A percentile compares a stretch with the other conserved stretches of the same genome.
Evolutionary conservation across 2,888 invertebrate genomes (phyloP).

Genomic region (Mystacides longicornis): DNA sequence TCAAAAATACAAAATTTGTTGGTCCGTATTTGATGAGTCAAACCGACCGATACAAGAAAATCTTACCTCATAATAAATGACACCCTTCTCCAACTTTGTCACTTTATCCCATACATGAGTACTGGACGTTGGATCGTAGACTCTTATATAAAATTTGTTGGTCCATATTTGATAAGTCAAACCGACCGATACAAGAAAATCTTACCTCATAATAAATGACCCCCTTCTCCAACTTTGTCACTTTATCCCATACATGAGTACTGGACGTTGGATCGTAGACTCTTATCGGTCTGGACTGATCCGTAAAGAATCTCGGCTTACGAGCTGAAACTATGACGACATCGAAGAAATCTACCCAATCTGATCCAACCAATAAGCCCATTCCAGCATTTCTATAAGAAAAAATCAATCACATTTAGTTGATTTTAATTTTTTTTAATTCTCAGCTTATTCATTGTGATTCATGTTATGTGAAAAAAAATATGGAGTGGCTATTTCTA

Average conservation of each 20-base stretch:
- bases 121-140: slow-evolving; percentile 72
- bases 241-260: slow-evolving; percentile 86
- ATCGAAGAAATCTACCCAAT: slow-evolving; percentile 90
- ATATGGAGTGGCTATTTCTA: too few relatives aligned
- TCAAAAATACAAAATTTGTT: neutral
- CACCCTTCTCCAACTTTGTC: slow-evolving; percentile 74
- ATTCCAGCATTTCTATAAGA: slow-evolving; percentile 78
- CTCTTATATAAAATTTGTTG: neutral
- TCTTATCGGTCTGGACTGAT: slow-evolving; percentile 82
- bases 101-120: slow-evolving; percentile 91
- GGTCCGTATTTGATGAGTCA: too few relatives aligned
- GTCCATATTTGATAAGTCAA: neutral
- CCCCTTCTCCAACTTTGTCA: slow-evolving; percentile 77
- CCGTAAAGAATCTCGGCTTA: slow-evolving; percentile 94
- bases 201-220: slow-evolving; percentile 85
- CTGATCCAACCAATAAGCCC: slow-evolving; percentile 76
- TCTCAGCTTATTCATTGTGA: too few relatives aligned
- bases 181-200: neutral
- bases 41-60: too few relatives aligned
- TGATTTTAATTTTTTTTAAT: too few relatives aligned
- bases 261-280: slow-evolving; percentile 76
- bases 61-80: slow-evolving; percentile 83
- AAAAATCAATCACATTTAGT: neutral
- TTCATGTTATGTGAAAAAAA: too few relatives aligned
- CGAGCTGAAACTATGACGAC: slow-evolving; percentile 91